A percentile compares a stretch with the other conserved stretches of the same genome.
These are phyloP conservation scores for Bombus difficillimus DNA, from an alignment of 1,140 invertebrate species.

Conservation along the genomic window DNA sequence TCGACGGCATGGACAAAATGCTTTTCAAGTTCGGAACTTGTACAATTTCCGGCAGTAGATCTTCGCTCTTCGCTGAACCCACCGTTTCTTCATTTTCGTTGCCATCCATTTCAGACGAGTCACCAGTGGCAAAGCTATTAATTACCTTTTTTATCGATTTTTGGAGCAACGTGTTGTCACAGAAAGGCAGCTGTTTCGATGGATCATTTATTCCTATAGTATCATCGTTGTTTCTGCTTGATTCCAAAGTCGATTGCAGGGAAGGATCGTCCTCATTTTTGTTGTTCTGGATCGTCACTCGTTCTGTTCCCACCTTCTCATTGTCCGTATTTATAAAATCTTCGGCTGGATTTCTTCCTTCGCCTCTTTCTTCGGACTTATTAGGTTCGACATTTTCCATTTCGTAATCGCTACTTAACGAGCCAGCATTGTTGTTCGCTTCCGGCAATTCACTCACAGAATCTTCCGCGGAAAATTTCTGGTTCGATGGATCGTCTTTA, in stretches of 20 bases:
- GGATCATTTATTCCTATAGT: background rate
- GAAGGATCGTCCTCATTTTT: background rate
- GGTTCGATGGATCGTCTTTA: background rate
- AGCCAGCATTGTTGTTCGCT: constrained; percentile 1
- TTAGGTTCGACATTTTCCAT: background rate
- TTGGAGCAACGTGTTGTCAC: constrained; percentile 52
- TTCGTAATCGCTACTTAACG: constrained; percentile 6
- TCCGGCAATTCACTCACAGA: constrained; percentile 7
- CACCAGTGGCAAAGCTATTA: constrained; percentile 65
- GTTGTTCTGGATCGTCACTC: background rate
- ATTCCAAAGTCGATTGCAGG: background rate
- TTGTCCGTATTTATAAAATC: background rate
- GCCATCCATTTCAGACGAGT: constrained; percentile 8
- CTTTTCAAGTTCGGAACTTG: constrained; percentile 64
- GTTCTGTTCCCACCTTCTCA: background rate
- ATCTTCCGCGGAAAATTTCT: background rate
- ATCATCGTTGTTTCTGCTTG: background rate
- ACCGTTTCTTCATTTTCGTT: constrained; percentile 28
- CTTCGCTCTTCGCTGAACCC: constrained; percentile 31
- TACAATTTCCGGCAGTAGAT: constrained; percentile 68
- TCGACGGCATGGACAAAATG: constrained; percentile 65
- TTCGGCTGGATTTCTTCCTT: background rate
- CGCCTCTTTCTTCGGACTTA: background rate
- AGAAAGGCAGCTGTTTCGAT: constrained; percentile 39
- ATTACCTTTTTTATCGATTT: constrained; percentile 71